Base-by-base conservation (phyloP, 2,888 invertebrate genomes). In the Spatulosminthurus flaviceps region DNA sequence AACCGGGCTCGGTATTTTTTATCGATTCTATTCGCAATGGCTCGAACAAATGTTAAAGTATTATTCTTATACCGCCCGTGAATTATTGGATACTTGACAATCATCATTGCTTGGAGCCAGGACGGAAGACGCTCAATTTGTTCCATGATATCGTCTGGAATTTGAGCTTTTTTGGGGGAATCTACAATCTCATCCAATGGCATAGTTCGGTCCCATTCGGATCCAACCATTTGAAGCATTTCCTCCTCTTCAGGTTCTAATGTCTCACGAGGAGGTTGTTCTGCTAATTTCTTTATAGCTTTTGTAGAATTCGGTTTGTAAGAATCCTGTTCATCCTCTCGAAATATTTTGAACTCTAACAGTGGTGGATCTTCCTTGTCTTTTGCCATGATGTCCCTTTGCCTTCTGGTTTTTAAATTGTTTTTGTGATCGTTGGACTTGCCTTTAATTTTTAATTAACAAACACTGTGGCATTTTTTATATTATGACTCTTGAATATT, bases 31-130 rank as follows among this genome's bases (percentile, higher is more conserved):
- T 69, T 79, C 0, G 81, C 82, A 7, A 84, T 26, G 29, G 75
- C 61, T 26, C 74, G 61, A 7, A 84, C 61, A 41, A 84, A 82
- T 19, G 67, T 41, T 13, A 72, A 34, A 1, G 81, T 81, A 34
- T 79, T 42, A 1, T 78, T 34, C n/a, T 77, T 72, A 60, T 79
- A 83, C 21, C 69, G 72, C 24, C 34, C 43, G 9, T 77, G 42
- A 28, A 84, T 80, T 19, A 69, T n/a, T 1, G 71, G 79, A 41
- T 79, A 82, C 60, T 74, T 79, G 13, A 16, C 13, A 21, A 77
- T 73, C 11, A 83, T 77, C 29, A 81, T 78, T 1, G 81, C 66
- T 5, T 80, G 74, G 21, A 84, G 82, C 84, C 84, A 84, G 0
- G 80, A 79, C 7, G 84, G 84, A 5, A 81, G 76, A 41, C 78